Percentiles rank a stretch among this genome's conserved stretches.
These are phyloP conservation scores for Aplochiton taeniatus DNA, from an alignment of 2,797 vertebrate genomes.

Conservation along the genomic window DNA sequence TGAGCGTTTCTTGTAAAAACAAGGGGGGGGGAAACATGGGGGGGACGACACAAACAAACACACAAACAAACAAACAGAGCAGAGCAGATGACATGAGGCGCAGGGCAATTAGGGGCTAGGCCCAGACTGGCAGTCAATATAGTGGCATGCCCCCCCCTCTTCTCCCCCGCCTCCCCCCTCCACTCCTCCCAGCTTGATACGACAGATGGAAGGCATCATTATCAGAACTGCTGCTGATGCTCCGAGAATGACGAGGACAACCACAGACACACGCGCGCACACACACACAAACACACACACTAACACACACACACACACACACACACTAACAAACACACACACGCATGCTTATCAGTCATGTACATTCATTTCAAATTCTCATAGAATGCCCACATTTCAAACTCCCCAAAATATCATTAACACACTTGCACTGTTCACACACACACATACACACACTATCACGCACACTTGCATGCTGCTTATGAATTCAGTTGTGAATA, in stretches of 20 bases:
- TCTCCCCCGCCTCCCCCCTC: conserved; percentile 1
- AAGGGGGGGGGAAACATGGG: conserved; percentile 3
- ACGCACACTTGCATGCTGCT: background rate
- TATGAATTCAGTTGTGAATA: too few relatives aligned
- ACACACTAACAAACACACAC: conserved; percentile 12
- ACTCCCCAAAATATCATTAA: too few relatives aligned
- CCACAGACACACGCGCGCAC: conserved; percentile 5
- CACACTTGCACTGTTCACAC: background rate
- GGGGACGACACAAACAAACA: conserved; percentile 31
- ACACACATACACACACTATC: background rate
- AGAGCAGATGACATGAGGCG: conserved; percentile 25
- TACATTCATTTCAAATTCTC: too few relatives aligned
- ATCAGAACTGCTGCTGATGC: conserved; percentile 41
- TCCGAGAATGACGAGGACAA: conserved; percentile 32
- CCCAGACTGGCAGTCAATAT: conserved; percentile 43
- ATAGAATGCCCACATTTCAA: too few relatives aligned
- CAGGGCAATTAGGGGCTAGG: conserved; percentile 45
- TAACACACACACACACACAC: background rate
- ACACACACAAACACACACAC: conserved; percentile 14
- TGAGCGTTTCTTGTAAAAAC: conserved; percentile 25
- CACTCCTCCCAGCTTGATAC: conserved; percentile 28
- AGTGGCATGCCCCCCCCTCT: conserved; percentile 18
- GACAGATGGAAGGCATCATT: conserved; percentile 68
- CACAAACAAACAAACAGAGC: conserved; percentile 6
- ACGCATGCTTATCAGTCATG: background rate